phyloP scores from a whole-genome alignment of 2,797 vertebrate genomes.

The Atherinosoma microstoma region DNA sequence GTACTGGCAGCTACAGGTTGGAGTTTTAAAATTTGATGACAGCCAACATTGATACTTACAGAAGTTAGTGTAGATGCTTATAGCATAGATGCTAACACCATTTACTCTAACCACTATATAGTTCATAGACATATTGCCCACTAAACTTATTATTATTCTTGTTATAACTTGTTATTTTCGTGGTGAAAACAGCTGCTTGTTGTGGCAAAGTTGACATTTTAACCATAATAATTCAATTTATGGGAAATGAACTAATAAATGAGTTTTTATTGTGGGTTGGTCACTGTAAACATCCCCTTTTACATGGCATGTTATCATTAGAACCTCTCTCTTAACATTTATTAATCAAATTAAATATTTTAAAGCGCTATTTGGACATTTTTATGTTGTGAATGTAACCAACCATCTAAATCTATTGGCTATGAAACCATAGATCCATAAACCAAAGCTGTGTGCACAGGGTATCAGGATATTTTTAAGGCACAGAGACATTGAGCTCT shows the following conservation, averaged over 20 bases:
- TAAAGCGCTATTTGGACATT: neutral
- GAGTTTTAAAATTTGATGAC: neutral
- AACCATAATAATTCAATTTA: neutral
- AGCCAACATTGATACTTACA: neutral
- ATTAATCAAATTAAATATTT: neutral
- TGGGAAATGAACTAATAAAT: too few relatives aligned
- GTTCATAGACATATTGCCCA: neutral
- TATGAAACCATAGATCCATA: conserved; percentile 10
- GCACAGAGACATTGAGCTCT: conserved; percentile 8
- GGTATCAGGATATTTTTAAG: conserved; percentile 33
- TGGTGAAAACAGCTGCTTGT: neutral
- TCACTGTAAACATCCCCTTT: neutral
- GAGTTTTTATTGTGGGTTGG: neutral
- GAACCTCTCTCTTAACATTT: neutral
- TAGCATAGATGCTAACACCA: neutral
- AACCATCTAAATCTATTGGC: neutral
- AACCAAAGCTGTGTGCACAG: conserved; percentile 34
- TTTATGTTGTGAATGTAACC: neutral
- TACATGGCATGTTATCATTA: neutral
- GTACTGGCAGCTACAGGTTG: neutral
- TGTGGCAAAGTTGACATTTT: neutral
- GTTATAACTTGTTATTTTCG: too few relatives aligned
- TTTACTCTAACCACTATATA: neutral
- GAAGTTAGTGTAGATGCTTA: neutral
- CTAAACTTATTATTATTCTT: neutral